These are phyloP conservation scores for Drosophila prolongata DNA, from an alignment of 2,888 invertebrate species.

Conservation along the genomic window DNA sequence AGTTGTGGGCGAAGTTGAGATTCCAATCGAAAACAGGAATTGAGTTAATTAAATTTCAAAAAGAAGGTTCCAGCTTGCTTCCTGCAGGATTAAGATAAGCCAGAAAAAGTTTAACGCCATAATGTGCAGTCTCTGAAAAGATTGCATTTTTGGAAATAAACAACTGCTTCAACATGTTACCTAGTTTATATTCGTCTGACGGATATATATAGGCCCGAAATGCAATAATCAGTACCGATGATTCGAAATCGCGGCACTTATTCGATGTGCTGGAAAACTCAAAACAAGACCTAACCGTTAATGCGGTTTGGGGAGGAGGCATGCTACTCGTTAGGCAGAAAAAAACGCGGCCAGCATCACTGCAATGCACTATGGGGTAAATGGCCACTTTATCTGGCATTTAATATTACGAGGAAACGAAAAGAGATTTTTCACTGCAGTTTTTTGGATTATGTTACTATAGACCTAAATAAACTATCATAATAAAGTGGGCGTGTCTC, in stretches of 20 bases:
- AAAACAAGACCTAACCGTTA: slow-evolving; percentile 13
- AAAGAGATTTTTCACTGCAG: too few relatives aligned
- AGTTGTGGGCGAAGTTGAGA: background rate
- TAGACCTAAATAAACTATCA: too few relatives aligned
- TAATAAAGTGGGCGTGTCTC: too few relatives aligned
- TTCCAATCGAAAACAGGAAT: background rate
- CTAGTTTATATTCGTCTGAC: background rate
- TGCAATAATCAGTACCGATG: slow-evolving; percentile 1
- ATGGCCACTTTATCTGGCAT: too few relatives aligned
- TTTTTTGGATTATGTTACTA: too few relatives aligned
- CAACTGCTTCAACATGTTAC: background rate
- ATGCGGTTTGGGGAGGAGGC: background rate
- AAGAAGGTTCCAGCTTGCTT: background rate
- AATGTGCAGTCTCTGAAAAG: background rate
- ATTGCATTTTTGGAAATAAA: background rate
- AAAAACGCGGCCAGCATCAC: background rate
- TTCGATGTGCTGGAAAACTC: background rate
- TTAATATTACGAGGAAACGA: too few relatives aligned
- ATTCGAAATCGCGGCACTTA: slow-evolving; percentile 7
- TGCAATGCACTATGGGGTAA: background rate
- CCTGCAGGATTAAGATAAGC: background rate
- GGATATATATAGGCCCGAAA: background rate
- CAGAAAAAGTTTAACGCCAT: background rate
- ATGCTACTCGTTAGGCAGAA: background rate
- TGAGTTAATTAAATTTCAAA: slow-evolving; percentile 2